phyloP scores from a whole-genome alignment of 1,140 invertebrate genomes.

The Rhagoletis pomonella region DNA sequence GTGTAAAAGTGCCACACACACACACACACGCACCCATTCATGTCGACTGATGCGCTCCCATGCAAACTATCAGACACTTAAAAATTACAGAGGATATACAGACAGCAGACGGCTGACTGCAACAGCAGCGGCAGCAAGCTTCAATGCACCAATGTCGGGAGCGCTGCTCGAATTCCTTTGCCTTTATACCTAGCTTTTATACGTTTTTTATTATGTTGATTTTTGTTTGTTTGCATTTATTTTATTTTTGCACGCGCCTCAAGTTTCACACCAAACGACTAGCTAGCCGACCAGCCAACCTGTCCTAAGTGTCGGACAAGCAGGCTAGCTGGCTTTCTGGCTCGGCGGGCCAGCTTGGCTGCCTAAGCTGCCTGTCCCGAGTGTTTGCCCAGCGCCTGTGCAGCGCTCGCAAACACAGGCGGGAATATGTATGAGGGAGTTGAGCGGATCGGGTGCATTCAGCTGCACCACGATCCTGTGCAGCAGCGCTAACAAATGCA shows the following conservation, averaged over 20 bases:
- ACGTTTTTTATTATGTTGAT: constrained; percentile 16
- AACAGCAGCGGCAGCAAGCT: not conserved
- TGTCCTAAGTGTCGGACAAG: constrained; percentile 34
- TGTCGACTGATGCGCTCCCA: not conserved
- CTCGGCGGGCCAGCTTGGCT: not conserved
- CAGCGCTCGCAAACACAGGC: too few relatives aligned
- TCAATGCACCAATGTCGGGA: constrained; percentile 13
- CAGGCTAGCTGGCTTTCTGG: not conserved
- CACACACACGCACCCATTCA: not conserved
- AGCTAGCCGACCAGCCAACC: not conserved
- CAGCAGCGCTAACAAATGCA: not conserved
- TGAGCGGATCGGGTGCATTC: not conserved
- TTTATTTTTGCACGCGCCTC: constrained; percentile 41
- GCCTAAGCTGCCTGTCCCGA: not conserved
- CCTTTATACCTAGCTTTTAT: not conserved
- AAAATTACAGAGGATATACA: constrained; percentile 32
- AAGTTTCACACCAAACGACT: constrained; percentile 33
- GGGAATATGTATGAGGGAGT: too few relatives aligned
- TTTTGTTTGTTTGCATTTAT: constrained; percentile 21
- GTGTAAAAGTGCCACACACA: not conserved
- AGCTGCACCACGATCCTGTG: not conserved
- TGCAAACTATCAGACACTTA: constrained; percentile 35
- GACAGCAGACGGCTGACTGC: not conserved
- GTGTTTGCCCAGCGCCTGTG: not conserved
- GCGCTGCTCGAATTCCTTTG: constrained; percentile 33